Conservation (phyloP, 2,888 invertebrate genomes). For the Sturmia bella region DNA sequence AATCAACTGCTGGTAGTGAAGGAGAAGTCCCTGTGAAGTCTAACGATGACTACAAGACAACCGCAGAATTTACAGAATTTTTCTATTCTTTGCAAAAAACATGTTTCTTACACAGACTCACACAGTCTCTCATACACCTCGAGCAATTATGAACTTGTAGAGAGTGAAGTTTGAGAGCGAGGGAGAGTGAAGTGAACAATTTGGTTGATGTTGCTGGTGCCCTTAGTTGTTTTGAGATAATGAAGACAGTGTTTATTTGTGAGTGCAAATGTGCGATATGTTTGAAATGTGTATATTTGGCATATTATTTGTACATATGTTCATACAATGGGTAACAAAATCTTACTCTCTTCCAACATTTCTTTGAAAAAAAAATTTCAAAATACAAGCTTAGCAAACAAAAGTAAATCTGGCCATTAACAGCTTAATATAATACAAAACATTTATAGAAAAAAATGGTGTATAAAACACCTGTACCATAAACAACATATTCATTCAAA, state of each 20-base stretch:
- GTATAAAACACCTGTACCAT: no score
- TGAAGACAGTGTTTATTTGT: conserved; percentile 32
- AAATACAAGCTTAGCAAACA: no score
- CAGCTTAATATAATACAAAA: no score
- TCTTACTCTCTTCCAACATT: neutral
- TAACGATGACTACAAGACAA: conserved; percentile 42
- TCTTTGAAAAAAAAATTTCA: no score
- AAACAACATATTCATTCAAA: no score
- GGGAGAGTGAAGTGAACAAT: neutral
- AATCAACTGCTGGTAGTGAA: conserved; percentile 19
- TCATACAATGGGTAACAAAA: neutral
- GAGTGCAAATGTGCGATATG: conserved; percentile 44
- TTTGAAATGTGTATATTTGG: conserved; percentile 32
- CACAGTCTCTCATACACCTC: conserved; percentile 8
- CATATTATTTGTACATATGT: neutral
- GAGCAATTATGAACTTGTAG: neutral
- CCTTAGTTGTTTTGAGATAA: conserved; percentile 34
- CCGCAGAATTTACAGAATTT: conserved; percentile 55
- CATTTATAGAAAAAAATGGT: no score
- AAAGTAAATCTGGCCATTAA: no score
- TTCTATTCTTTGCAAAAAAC: neutral
- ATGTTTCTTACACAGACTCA: neutral
- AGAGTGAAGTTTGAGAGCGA: no score
- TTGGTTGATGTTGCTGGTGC: conserved; percentile 22
- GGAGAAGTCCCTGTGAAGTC: conserved; percentile 16